Conservation (phyloP, 2,888 invertebrate genomes). For the Sycophila texana region DNA sequence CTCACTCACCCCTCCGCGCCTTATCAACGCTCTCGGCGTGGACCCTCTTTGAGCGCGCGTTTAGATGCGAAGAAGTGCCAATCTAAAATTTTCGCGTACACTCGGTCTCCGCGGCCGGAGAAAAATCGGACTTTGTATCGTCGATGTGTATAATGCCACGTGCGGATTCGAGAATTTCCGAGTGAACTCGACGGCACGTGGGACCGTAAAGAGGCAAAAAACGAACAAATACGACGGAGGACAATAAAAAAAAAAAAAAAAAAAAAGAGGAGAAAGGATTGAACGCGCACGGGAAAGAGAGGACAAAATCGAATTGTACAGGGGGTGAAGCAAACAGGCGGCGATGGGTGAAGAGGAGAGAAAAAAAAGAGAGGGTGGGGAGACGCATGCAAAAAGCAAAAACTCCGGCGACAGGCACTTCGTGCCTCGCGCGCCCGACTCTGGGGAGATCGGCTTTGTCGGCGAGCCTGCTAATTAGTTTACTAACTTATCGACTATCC, state of each 20-base stretch:
- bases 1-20: conserved; percentile 52
- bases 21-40: neutral
- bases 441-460: conserved; percentile 73
- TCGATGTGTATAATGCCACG: neutral
- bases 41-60: conserved; percentile 5
- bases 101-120: conserved; percentile 59
- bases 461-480: conserved; percentile 75
- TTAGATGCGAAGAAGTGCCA: conserved; percentile 59
- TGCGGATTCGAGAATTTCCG: conserved; percentile 56
- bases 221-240: conserved; percentile 65
- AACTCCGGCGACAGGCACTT: conserved; percentile 69
- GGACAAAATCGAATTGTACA: conserved; percentile 64
- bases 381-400: conserved; percentile 65
- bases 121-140: neutral
- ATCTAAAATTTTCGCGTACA: conserved; percentile 71
- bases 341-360: conserved; percentile 35
- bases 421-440: conserved; percentile 59
- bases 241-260: conserved; percentile 61
- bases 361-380: conserved; percentile 52
- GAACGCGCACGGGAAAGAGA: conserved; percentile 57
- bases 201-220: conserved; percentile 67
- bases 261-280: conserved; percentile 42
- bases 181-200: conserved; percentile 62
- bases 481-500: conserved; percentile 74
- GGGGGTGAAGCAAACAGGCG: conserved; percentile 58